phyloP scores from a whole-genome alignment of 2,888 invertebrate species.

The Netelia fuscicornis region DNA sequence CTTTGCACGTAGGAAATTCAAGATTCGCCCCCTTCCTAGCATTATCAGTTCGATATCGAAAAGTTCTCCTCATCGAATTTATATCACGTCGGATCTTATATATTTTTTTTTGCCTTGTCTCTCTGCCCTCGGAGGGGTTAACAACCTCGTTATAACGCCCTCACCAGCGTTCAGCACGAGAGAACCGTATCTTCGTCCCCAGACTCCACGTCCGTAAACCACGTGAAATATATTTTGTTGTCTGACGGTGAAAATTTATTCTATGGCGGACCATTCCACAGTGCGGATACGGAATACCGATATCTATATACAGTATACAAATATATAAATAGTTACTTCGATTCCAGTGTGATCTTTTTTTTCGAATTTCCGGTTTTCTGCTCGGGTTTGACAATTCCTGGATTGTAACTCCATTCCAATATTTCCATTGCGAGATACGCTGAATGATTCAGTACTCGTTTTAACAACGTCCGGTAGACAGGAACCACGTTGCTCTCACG shows the following conservation, averaged over 20 bases:
- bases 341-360: slow-evolving; percentile 9
- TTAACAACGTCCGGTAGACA: not conserved
- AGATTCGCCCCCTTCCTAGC: slow-evolving; percentile 47
- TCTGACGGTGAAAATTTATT: slow-evolving; percentile 53
- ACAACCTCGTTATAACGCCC: slow-evolving; percentile 57
- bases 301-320: not conserved
- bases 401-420: not conserved
- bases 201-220: no score
- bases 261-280: slow-evolving; percentile 55
- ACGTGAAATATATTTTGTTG: slow-evolving; percentile 13
- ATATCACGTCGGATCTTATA: slow-evolving; percentile 39
- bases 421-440: not conserved
- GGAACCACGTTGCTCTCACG: not conserved
- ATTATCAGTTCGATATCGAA: slow-evolving; percentile 55
- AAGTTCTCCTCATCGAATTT: slow-evolving; percentile 52
- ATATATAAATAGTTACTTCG: not conserved
- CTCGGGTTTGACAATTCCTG: not conserved
- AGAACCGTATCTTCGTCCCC: not conserved
- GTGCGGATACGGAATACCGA: slow-evolving; percentile 61
- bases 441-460: slow-evolving; percentile 26
- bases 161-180: not conserved
- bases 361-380: not conserved
- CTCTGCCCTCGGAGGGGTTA: slow-evolving; percentile 20
- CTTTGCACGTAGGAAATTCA: slow-evolving; percentile 61
- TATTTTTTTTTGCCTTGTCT: slow-evolving; percentile 2